Evolutionary conservation across 2,888 invertebrate species (phyloP), one percentile per base, ranked within the genome.

Genomic region (Cantharis rufa): DNA sequence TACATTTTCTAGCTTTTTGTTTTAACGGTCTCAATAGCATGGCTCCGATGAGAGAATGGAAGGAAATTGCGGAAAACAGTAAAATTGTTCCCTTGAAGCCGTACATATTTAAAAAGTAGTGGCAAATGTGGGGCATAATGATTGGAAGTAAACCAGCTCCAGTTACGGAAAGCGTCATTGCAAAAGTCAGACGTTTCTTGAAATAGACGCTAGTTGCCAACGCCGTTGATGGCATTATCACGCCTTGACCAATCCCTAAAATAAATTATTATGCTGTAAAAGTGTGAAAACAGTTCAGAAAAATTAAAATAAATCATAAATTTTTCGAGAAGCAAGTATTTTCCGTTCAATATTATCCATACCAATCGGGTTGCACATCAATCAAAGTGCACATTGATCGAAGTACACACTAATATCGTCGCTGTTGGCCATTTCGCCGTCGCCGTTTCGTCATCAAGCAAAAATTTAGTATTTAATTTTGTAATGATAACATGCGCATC

Each of bases 141-240:
- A 90, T 88, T 0, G 90, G 88, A 0, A 89, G 88, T 21, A 90
- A 79, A 28, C 89, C 89, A 2, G 89, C 89, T 48, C 89, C 85
- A 7, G 90, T 89, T 68, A 89, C 87, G 10, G 89, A 87, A 16
- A 89, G 83, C 62, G 89, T 89, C 81, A 89, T 86, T 1, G 90
- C 90, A 72, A 89, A 80, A 27, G 89, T 89, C 69, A 90, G 86
- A 81, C 86, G 88, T 81, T 88, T 86, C 70, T 88, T 87, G 82
- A 90, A 90, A 78, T 90, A 90, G 1, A 89, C 87, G 79, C 90
- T 90, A 28, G 89, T 84, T 0, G 90, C 89, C 69, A 90, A 82
- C 78, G 86, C 88, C 61, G 88, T 88, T 4, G 89, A 88, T 18
- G 89, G 88, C 82, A 88, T 87, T 63, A 88, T 80, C 62, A 89